Base-by-base conservation (phyloP, 2,888 invertebrate genomes). In the Ferrisia virgata region DNA sequence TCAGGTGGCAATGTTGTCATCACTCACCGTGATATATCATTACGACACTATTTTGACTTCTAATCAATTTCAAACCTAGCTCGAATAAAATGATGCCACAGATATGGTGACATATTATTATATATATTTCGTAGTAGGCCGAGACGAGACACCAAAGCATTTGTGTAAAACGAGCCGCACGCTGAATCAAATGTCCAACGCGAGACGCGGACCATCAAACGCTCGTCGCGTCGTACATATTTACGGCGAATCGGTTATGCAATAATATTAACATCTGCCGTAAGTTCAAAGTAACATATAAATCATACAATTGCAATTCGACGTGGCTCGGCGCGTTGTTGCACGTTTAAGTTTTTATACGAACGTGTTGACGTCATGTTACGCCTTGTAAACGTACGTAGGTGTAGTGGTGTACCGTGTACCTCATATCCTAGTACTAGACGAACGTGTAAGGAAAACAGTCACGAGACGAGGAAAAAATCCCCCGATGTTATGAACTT, bases 11-110 rank as follows among this genome's bases (percentile, higher is more conserved):
- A 82, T 39, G 39, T 28, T 82, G 82, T 82, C 82, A 82, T 82
- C 82, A 82, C 76, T 82, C 82, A 82, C 69, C 72, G 72, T 72
- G 82, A 82, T 82, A 72, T 82, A 82, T 82, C 82, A 82, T 43
- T 72, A 72, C 82, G 82, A 82, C 72, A 82, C 82, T 72, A 82
- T 82, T 82, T 82, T 82, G 82, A 82, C 82, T 43, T 82, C 82
- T 82, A 82, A 82, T 82, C 82, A 82, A 82, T 82, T 82, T 82
- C 72, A 72, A 72, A 72, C n/a, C 33, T 36, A 15, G 72, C 72
- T 36, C 72, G 72, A 72, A 72, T 72, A 72, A 72, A 72, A 72
- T 72, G 72, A 72, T 72, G 72, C 72, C 33, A 72, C 72, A 72
- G 72, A 72, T 72, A 72, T 72, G 33, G 72, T 72, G 72, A 72